Evolutionary conservation across 2,797 vertebrate genomes (phyloP).

Genomic region (Macropodus opercularis): DNA sequence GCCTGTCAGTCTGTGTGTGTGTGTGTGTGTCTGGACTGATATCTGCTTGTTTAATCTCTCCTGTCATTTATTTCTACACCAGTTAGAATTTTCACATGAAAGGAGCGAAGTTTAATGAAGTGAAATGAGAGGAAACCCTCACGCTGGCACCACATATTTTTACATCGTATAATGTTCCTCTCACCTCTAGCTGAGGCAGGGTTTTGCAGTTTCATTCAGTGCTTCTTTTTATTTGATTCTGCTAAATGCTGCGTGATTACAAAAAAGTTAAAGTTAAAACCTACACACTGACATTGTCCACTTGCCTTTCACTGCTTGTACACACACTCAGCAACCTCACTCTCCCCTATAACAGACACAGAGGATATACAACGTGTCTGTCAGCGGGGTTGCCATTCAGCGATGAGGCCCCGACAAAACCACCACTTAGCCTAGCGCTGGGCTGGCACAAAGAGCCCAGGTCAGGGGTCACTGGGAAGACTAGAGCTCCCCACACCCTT

Average conservation of each 20-base stretch:
- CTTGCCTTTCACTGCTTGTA: conserved; percentile 50
- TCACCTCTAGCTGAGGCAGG: neutral
- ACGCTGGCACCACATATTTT: conserved; percentile 29
- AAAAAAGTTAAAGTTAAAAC: conserved; percentile 34
- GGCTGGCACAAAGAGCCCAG: conserved; percentile 87
- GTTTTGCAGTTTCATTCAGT: conserved; percentile 9
- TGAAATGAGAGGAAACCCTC: conserved; percentile 60
- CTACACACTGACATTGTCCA: conserved; percentile 33
- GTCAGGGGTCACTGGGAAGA: conserved; percentile 91
- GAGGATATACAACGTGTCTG: conserved; percentile 93
- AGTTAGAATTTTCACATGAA: conserved; percentile 62
- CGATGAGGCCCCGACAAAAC: conserved; percentile 88
- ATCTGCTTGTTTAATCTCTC: conserved; percentile 73
- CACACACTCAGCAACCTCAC: conserved; percentile 61
- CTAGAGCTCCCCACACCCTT: conserved; percentile 85
- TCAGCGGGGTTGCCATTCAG: conserved; percentile 91
- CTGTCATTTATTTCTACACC: conserved; percentile 67
- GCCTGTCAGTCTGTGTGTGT: no score
- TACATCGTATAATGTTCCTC: conserved; percentile 26
- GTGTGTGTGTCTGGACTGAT: conserved; percentile 61
- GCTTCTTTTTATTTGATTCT: conserved; percentile 4
- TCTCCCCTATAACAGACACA: conserved; percentile 65
- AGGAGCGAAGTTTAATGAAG: conserved; percentile 60
- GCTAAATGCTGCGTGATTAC: neutral
- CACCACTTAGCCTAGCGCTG: conserved; percentile 91